Evolutionary conservation across 2,888 invertebrate species (phyloP).

Genomic region (Epinotia ramella): DNA sequence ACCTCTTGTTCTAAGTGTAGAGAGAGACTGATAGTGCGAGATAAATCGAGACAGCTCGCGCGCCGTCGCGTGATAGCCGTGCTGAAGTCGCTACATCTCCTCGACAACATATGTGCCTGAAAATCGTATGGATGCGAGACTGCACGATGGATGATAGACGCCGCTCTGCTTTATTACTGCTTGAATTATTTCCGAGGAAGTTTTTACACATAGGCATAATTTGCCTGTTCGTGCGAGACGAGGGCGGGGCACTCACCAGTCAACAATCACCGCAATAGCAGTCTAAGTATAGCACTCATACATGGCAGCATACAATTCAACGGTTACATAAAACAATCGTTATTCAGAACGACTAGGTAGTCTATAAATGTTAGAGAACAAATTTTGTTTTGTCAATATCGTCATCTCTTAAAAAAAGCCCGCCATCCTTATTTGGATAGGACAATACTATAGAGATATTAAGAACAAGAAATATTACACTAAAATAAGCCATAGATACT

Average conservation of each 20-base stretch:
- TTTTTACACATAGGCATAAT: not conserved
- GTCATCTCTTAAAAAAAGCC: not conserved
- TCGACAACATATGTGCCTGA: too few relatives aligned
- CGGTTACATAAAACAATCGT: constrained; percentile 20
- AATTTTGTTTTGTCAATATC: not conserved
- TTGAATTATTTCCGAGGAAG: not conserved
- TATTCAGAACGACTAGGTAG: not conserved
- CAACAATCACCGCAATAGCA: constrained; percentile 1
- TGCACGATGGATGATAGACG: too few relatives aligned
- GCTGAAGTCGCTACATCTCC: too few relatives aligned
- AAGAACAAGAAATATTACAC: too few relatives aligned
- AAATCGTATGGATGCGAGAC: too few relatives aligned
- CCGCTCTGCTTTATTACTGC: too few relatives aligned
- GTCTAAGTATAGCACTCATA: constrained; percentile 6
- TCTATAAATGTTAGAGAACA: not conserved
- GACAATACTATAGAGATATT: too few relatives aligned
- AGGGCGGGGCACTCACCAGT: not conserved
- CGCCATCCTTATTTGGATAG: not conserved
- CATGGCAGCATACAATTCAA: not conserved
- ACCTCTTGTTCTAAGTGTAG: too few relatives aligned
- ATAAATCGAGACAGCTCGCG: too few relatives aligned
- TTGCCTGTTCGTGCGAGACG: constrained; percentile 2
- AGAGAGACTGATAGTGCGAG: too few relatives aligned
- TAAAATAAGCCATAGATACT: too few relatives aligned
- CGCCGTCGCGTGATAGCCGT: too few relatives aligned